Evolutionary conservation across 64 coral and sea anemone species (phyloP), one percentile per base, ranked within the genome.

Genomic region (Pocillopora damicornis): DNA sequence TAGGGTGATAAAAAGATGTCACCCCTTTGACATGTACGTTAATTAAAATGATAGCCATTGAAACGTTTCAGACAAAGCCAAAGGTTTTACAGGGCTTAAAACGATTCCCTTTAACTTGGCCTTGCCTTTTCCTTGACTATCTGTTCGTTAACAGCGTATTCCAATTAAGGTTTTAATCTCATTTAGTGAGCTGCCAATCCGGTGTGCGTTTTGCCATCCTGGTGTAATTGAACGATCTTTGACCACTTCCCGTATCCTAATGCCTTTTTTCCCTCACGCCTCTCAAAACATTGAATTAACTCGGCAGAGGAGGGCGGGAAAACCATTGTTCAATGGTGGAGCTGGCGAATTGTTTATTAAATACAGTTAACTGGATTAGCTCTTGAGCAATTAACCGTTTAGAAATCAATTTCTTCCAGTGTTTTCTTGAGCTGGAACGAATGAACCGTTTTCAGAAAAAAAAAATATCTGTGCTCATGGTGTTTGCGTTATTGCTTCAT

Each of bases 1-100:
- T 92, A 87, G 90, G 86, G 90, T 79, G 90, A 92, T 92, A 92
- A 92, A 92, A 86, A 92, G 90, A 84, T 92, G 90, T 92, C 90
- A 92, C 56, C 18, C 87, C 86, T 76, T 69, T 87, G 90, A 92
- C 90, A 92, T 78, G 83, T 58, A 75, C 86, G 90, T 92, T 92
- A 92, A 92, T 92, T 92, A 92, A 92, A 92, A 86, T 92, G 90
- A 92, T 92, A 92, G 83, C 83, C 58, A 92, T 76, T 79, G 81
- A 77, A 84, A 92, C 68, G 67, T 87, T 92, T 87, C 71, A 87
- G 37, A 92, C 90, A 87, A 79, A 87, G 86, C 90, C 75, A 86
- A 76, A 92, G 86, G 71, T 38, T 78, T 78, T 45, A 76, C 64
- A 86, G 66, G 82, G 71, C 56, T 87, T 79, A 79, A 92, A 92